phyloP scores from a whole-genome alignment of 1,140 invertebrate species.

The Tetramorium parvispinum region DNA sequence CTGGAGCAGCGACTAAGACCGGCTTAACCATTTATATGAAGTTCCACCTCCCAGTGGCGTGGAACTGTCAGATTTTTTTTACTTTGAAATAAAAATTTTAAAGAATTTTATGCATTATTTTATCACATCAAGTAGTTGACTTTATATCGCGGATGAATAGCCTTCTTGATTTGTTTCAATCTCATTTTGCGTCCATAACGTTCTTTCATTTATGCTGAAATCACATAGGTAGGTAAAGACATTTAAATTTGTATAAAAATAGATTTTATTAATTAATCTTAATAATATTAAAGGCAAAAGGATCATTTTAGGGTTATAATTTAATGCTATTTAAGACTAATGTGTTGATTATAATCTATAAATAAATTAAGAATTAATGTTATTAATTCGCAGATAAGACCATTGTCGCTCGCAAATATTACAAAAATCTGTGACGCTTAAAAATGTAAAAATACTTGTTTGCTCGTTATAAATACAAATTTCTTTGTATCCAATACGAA shows the following conservation, averaged over 20 bases:
- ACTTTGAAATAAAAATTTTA: neutral
- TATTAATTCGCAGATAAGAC: no score
- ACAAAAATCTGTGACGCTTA: no score
- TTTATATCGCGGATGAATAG: neutral
- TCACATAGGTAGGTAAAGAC: neutral
- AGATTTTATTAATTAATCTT: no score
- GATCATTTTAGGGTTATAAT: no score
- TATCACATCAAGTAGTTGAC: neutral
- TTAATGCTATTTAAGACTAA: no score
- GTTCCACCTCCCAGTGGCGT: conserved; percentile 63
- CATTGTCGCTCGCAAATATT: no score
- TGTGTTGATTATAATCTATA: no score
- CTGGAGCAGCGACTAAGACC: conserved; percentile 63
- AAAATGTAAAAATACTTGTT: no score
- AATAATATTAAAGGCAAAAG: neutral
- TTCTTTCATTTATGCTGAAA: neutral
- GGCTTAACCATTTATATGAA: conserved; percentile 76
- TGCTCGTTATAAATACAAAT: no score
- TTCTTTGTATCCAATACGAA: no score
- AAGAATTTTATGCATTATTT: neutral
- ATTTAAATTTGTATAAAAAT: neutral
- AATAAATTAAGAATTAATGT: no score
- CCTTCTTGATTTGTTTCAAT: neutral
- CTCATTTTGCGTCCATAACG: neutral
- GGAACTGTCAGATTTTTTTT: conserved; percentile 17